These are phyloP conservation scores for Drosophila littoralis DNA, from an alignment of 1,140 invertebrate genomes.

Conservation along the genomic window DNA sequence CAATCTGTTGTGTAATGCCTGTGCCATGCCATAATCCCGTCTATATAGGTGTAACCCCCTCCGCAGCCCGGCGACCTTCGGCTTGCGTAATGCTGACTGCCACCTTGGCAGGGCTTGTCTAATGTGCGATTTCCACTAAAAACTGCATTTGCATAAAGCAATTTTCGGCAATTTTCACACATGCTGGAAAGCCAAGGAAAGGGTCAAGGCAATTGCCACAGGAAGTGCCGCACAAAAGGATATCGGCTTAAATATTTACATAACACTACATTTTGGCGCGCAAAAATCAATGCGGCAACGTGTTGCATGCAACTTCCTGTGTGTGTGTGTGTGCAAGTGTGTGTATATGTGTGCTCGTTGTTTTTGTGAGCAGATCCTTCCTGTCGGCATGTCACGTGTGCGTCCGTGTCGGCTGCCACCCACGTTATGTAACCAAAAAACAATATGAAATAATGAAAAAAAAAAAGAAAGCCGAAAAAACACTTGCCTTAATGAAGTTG, in stretches of 20 bases:
- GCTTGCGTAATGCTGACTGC: slow-evolving; percentile 39
- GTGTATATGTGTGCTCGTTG: not conserved
- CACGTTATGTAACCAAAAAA: slow-evolving; percentile 57
- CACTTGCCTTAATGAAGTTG: slow-evolving; percentile 48
- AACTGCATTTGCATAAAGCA: slow-evolving; percentile 55
- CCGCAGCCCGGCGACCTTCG: slow-evolving; percentile 52
- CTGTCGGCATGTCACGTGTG: slow-evolving; percentile 64
- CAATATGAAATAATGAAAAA: slow-evolving; percentile 28
- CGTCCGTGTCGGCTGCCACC: slow-evolving; percentile 50
- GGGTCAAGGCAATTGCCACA: slow-evolving; percentile 65
- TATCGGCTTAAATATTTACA: slow-evolving; percentile 55
- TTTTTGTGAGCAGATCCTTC: slow-evolving; percentile 37
- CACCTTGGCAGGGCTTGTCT: slow-evolving; percentile 51
- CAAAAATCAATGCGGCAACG: slow-evolving; percentile 57
- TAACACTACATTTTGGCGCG: slow-evolving; percentile 59
- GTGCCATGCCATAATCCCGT: not conserved
- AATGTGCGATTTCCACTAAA: slow-evolving; percentile 71
- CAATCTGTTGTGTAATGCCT: slow-evolving; percentile 43
- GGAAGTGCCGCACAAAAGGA: slow-evolving; percentile 45
- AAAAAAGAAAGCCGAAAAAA: slow-evolving; percentile 8
- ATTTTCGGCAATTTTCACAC: slow-evolving; percentile 39
- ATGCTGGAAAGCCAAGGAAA: slow-evolving; percentile 34
- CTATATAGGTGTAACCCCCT: not conserved
- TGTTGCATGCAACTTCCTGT: slow-evolving; percentile 17
- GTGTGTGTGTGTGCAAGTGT: not conserved